Conservation (phyloP, 1,140 invertebrate species). For the Heliconius nattereri region DNA sequence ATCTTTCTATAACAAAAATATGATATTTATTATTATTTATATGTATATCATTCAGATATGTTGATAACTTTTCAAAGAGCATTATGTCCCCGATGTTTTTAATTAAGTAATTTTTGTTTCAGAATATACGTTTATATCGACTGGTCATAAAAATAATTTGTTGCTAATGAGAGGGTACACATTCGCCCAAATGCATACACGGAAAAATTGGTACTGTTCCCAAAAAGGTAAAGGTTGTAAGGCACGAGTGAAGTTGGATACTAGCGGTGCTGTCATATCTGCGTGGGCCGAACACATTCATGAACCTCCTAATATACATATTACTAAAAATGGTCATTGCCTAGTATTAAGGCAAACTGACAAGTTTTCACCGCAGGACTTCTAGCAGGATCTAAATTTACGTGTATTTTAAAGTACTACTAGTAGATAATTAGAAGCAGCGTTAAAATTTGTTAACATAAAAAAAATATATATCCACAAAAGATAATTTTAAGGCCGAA, state of each 20-base stretch:
- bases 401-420: no score
- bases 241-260: constrained; percentile 43
- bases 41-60: no score
- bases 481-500: no score
- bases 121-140: constrained; percentile 41
- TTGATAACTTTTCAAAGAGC: no score
- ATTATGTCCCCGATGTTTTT: background rate
- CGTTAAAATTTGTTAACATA: no score
- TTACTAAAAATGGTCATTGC: constrained; percentile 21
- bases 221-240: constrained; percentile 47
- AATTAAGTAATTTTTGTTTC: constrained; percentile 14
- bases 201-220: constrained; percentile 54
- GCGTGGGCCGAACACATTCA: constrained; percentile 36
- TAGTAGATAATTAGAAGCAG: no score
- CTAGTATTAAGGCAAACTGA: background rate
- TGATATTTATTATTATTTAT: no score
- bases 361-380: background rate
- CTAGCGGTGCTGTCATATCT: constrained; percentile 2
- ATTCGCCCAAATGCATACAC: constrained; percentile 39
- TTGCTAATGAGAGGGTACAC: constrained; percentile 49
- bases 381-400: no score
- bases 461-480: no score
- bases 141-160: constrained; percentile 42
- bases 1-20: no score
- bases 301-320: constrained; percentile 32